phyloP scores from a whole-genome alignment of 2,797 vertebrate genomes.

The Ptychadena robeensis region DNA sequence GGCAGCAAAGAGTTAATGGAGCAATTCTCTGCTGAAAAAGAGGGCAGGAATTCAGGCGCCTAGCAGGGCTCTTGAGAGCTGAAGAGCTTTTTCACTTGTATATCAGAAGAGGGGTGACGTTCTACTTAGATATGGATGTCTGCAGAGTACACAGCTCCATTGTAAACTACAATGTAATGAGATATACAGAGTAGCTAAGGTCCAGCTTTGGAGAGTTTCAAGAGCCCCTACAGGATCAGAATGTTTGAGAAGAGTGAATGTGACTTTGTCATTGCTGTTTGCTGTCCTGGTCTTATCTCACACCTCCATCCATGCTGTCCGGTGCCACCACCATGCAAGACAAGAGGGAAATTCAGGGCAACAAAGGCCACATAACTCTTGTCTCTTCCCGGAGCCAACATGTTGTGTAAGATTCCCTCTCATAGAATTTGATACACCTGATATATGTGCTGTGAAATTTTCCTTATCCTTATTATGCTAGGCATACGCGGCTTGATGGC shows the following conservation, averaged over 20 bases:
- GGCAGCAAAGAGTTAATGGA: constrained; percentile 42
- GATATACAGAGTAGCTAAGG: constrained; percentile 45
- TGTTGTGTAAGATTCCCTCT: neutral
- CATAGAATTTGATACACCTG: neutral
- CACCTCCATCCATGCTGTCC: constrained; percentile 26
- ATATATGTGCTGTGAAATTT: neutral
- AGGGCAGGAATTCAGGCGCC: constrained; percentile 53
- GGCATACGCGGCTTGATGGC: no score
- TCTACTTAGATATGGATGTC: constrained; percentile 60
- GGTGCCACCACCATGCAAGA: constrained; percentile 25
- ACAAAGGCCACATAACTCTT: neutral
- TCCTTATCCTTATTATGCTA: neutral
- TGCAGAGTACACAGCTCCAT: constrained; percentile 59
- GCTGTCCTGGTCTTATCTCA: constrained; percentile 53
- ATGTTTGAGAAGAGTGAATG: constrained; percentile 4
- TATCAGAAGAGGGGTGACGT: constrained; percentile 57
- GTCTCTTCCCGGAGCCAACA: neutral
- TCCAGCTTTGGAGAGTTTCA: constrained; percentile 42
- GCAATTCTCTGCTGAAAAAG: constrained; percentile 32
- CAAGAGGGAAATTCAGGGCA: constrained; percentile 14
- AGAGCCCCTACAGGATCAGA: constrained; percentile 43
- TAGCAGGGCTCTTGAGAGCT: constrained; percentile 54
- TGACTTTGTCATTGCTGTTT: constrained; percentile 52
- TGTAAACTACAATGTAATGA: constrained; percentile 55
- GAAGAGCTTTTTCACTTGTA: constrained; percentile 59